Evolutionary conservation across 1,140 invertebrate species (phyloP), one percentile per base, ranked within the genome.

Genomic region (Steinernema khuongi): DNA sequence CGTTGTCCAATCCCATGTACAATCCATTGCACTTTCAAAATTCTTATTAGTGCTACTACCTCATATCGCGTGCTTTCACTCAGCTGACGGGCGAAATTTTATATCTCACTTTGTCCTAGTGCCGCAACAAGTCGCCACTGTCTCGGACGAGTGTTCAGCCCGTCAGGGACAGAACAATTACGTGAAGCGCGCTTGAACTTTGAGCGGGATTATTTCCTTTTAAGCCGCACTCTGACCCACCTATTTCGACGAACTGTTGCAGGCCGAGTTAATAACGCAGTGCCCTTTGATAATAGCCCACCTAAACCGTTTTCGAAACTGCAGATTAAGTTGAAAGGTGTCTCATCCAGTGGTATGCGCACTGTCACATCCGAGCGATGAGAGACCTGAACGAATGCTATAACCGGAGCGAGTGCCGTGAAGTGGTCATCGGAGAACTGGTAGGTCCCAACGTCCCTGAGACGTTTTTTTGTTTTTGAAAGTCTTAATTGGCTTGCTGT

Each of bases 361-460:
- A 60, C 14, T 60, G 4, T 60, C 19, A 22, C 19, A 14, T 60
- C 50, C 7, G 14, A 22, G 26, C 22, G 4, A 60, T 60, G 50
- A 7, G 50, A 7, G 50, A 60, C 50, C 50, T 60, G 14, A 60
- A 7, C 50, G 50, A 60, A 2, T 60, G 50, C 50, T 60, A 60
- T 22, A 60, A 60, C 19, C 50, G 22, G 7, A 60, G 50, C 50
- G 50, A 60, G 50, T 60, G 50, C 50, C 50, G 50, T 4, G 50
- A 60, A 60, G 50, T 60, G 7, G 50, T 60, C 50, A 60, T 60
- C 7, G 50, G 50, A 60, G 50, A 60, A 26, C 50, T 60, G 50
- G 50, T 60, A 11, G 7, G 36, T 41, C 36, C n/a, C n/a, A n/a
- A n/a, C n/a, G n/a, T n/a, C n/a, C n/a, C n/a, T n/a, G n/a, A n/a